Evolutionary conservation across 2,888 invertebrate species (phyloP).

Genomic region (Trisateles emortualis): DNA sequence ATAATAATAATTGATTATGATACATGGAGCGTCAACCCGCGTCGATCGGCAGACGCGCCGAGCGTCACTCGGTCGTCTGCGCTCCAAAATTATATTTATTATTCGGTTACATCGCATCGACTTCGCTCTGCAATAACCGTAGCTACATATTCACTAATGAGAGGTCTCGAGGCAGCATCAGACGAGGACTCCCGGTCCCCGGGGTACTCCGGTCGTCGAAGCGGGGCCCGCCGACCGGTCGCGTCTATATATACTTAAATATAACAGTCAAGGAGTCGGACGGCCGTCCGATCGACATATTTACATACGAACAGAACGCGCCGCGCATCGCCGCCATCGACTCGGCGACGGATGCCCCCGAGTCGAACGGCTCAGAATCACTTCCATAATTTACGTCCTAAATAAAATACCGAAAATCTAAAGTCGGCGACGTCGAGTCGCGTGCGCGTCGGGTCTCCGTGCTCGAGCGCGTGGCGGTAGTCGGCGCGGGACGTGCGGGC

Average conservation of each 20-base stretch:
- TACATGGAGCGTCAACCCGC: conserved; percentile 79
- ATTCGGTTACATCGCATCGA: conserved; percentile 83
- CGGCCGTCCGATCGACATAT: conserved; percentile 78
- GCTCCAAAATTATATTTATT: conserved; percentile 82
- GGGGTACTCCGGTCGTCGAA: conserved; percentile 63
- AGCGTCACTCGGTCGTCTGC: conserved; percentile 61
- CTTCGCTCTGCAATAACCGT: conserved; percentile 76
- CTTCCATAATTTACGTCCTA: conserved; percentile 85
- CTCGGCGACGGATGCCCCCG: conserved; percentile 49
- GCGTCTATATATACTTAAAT: conserved; percentile 79
- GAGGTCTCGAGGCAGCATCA: conserved; percentile 82
- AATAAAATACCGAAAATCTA: conserved; percentile 81
- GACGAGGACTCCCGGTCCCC: conserved; percentile 70
- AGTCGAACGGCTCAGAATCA: conserved; percentile 77
- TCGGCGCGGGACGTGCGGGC: no score
- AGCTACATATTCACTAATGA: conserved; percentile 85
- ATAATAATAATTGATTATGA: conserved; percentile 86
- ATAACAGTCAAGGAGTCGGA: conserved; percentile 83
- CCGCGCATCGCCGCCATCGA: conserved; percentile 57
- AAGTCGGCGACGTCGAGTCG: conserved; percentile 51
- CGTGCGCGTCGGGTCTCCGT: conserved; percentile 38
- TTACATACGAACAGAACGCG: conserved; percentile 78
- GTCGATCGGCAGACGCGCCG: conserved; percentile 64
- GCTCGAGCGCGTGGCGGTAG: conserved; percentile 40
- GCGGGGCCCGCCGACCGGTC: conserved; percentile 73